phyloP scores from a whole-genome alignment of 2,888 invertebrate species.

The Eupithecia vulgata region DNA sequence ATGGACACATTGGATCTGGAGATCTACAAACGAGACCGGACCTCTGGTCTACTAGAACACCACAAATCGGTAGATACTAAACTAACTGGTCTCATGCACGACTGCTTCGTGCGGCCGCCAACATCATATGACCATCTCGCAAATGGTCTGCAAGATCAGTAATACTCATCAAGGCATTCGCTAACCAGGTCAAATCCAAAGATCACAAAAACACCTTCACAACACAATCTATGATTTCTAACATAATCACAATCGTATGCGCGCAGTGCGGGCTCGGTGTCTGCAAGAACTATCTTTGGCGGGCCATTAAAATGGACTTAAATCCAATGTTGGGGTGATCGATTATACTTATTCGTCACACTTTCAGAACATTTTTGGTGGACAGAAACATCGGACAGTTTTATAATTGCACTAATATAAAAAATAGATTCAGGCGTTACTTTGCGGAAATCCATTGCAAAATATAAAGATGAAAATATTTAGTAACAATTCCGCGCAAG shows the following conservation, averaged over 20 bases:
- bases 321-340: slow-evolving; percentile 16
- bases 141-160: too few relatives aligned
- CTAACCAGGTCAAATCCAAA: not conserved
- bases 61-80: too few relatives aligned
- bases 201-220: slow-evolving; percentile 9
- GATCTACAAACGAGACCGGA: too few relatives aligned
- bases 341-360: slow-evolving; percentile 20
- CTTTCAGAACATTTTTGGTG: not conserved
- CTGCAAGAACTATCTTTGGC: slow-evolving; percentile 21
- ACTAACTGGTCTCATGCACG: too few relatives aligned
- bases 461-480: too few relatives aligned
- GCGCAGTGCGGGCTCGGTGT: slow-evolving; percentile 18
- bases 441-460: too few relatives aligned
- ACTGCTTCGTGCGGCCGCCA: not conserved
- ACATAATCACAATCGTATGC: slow-evolving; percentile 24
- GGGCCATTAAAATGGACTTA: slow-evolving; percentile 12
- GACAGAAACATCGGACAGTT: not conserved
- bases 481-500: too few relatives aligned
- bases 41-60: too few relatives aligned
- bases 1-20: too few relatives aligned
- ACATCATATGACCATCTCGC: not conserved
- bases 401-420: too few relatives aligned
- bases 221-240: slow-evolving; percentile 25
- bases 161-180: not conserved
- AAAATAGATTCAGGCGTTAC: too few relatives aligned